Base-by-base conservation (phyloP, 2,888 invertebrate genomes). In the Sericinus montela region DNA sequence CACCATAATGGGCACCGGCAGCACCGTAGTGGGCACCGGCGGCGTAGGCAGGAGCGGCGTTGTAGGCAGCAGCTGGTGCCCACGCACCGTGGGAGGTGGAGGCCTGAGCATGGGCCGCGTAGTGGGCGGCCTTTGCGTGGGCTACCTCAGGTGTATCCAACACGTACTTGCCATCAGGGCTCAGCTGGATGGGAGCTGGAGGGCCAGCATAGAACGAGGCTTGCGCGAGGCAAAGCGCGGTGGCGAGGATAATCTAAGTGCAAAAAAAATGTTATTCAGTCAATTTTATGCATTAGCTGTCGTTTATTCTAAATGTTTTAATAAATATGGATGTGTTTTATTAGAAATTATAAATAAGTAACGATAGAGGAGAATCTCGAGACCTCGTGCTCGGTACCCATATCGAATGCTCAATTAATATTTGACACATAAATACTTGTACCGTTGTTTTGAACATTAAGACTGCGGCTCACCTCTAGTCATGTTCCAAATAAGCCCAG, bases 121-220 rank as follows among this genome's bases (percentile, higher is more conserved):
- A 64, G 52, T 89, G 89, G 0, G 86, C 86, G 7, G 86, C 85
- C 56, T 83, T 86, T 1, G 89, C 89, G 72, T 89, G 89, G 11
- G 89, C 86, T 3, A 89, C 89, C 61, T 89, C 89, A 1, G 89
- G 89, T 9, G 89, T 89, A 68, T 92, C 92, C 35, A 92, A 62
- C 32, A 89, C 60, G 64, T 80, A 76, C 54, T 88, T 82, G 69
- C 90, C 90, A 58, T 93, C 93, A 1, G 79, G 73, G 56, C 85
- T 88, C 4, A 89, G 79, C 56, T 85, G 84, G 56, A 89, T 63
- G 59, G 72, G 86, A 15, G 86, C 90, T 58, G 80, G 89, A 50
- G 83, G 85, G 59, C 78, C 89, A 57, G 77, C 84, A 82, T 78
- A 90, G 72, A 82, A 89, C n/a, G 90, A 89, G 45, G 90, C 89